Evolutionary conservation across 2,888 invertebrate species (phyloP), one percentile per base, ranked within the genome.

Genomic region (Augiades crinisus): DNA sequence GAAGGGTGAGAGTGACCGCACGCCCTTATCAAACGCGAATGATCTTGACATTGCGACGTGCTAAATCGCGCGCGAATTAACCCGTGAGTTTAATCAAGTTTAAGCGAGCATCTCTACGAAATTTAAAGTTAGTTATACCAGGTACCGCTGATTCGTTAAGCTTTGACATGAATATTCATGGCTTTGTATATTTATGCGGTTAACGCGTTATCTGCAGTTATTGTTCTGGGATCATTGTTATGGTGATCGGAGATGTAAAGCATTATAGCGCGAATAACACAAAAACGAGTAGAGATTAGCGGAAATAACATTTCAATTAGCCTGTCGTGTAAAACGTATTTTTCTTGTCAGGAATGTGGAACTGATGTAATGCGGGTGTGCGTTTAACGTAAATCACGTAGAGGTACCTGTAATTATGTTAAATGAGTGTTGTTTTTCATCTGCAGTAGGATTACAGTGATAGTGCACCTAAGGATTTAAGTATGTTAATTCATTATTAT

Each of bases 161-260:
- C 65, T 57, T 61, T 30, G 12, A 30, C 30, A 30, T 34, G 34
- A 34, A 34, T 34, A 34, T 34, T 34, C 34, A 34, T 14, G 16
- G 6, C 17, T 30, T 30, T 30, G 30, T 30, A n/a, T 19, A 19
- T 19, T 69, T 74, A 75, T 72, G 65, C 75, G 78, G 76, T 78
- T 78, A 77, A 76, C 68, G 71, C 64, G 68, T 75, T 76, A 78
- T 77, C 78, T 77, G 67, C 65, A 73, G 71, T 77, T 76, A 81
- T 81, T 81, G 80, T 84, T 79, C 68, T 72, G 65, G 61, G 68
- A 76, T 74, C 72, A 83, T 87, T 87, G 81, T 87, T 78, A 82
- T 81, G 85, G 68, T 81, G 77, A 84, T 86, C 67, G 61, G 66
- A 67, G 70, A 70, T 68, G 67, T 63, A 63, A 63, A 67, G 67